phyloP scores from a whole-genome alignment of 2,797 vertebrate species.

The Simalia tracyae region DNA sequence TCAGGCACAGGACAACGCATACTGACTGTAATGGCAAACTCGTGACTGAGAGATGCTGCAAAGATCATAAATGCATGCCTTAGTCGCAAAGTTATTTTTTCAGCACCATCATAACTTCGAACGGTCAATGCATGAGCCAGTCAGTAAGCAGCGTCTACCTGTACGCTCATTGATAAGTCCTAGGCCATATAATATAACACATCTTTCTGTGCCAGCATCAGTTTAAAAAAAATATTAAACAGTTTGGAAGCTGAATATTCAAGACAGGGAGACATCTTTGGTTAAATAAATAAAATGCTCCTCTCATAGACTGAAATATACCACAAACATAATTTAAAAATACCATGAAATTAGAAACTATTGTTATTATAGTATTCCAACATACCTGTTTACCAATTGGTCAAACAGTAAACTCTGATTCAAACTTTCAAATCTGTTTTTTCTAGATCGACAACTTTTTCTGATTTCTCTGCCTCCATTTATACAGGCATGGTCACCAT shows the following conservation, averaged over 20 bases:
- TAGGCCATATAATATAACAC: background rate
- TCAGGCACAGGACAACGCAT: no score
- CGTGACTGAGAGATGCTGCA: no score
- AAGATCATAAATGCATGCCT: no score
- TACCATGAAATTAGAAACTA: background rate
- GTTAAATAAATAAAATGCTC: background rate
- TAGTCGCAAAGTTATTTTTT: no score
- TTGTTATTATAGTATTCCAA: conserved; percentile 44
- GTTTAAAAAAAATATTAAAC: background rate
- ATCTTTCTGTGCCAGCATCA: background rate
- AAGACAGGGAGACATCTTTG: background rate
- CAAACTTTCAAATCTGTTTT: conserved; percentile 96
- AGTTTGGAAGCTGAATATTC: background rate
- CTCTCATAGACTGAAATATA: background rate
- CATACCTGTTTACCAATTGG: conserved; percentile 98
- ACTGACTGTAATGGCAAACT: no score
- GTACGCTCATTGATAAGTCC: background rate
- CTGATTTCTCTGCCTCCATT: conserved; percentile 95
- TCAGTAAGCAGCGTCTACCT: no score
- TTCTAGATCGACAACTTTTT: conserved; percentile 93
- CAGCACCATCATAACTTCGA: no score
- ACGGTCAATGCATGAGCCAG: no score
- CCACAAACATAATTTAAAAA: background rate
- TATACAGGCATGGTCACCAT: conserved; percentile 89
- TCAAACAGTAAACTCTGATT: conserved; percentile 99